These are phyloP conservation scores for Conus canariensis DNA, from an alignment of 2,888 invertebrate genomes.

Conservation along the genomic window DNA sequence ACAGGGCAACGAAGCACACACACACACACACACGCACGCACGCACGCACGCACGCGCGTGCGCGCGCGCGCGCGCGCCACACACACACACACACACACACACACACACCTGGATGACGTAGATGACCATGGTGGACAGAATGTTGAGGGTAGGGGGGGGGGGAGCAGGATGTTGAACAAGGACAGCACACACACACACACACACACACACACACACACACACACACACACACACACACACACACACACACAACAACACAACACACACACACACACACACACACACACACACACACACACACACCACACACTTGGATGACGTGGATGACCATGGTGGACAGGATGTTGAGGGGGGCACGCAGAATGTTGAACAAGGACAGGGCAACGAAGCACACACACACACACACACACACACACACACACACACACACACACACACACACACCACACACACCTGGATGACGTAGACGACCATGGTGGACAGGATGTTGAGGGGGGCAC, in stretches of 20 bases:
- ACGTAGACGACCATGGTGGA: slow-evolving; percentile 90
- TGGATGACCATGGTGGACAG: slow-evolving; percentile 98
- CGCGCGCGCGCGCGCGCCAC: no score
- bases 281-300: no score
- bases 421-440: slow-evolving; percentile 88
- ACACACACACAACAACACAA: not conserved
- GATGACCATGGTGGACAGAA: no score
- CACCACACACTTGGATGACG: slow-evolving; percentile 64
- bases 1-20: slow-evolving; percentile 80
- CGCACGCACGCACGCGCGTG: not conserved
- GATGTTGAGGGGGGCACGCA: slow-evolving; percentile 96
- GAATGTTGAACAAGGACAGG: slow-evolving; percentile 93
- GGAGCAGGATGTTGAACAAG: no score
- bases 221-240: slow-evolving; percentile 2
- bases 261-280: no score
- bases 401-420: slow-evolving; percentile 88
- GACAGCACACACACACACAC: no score
- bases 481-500: slow-evolving; percentile 96
- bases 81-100: not conserved
- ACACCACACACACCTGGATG: slow-evolving; percentile 50
- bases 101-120: no score
- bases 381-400: slow-evolving; percentile 71
- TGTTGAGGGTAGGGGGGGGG: no score
- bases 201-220: not conserved
- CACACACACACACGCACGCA: no score